Percentiles rank a stretch among this genome's conserved stretches.
Evolutionary conservation across 2,888 invertebrate species (phyloP).

Genomic region (Nasonia oneida): DNA sequence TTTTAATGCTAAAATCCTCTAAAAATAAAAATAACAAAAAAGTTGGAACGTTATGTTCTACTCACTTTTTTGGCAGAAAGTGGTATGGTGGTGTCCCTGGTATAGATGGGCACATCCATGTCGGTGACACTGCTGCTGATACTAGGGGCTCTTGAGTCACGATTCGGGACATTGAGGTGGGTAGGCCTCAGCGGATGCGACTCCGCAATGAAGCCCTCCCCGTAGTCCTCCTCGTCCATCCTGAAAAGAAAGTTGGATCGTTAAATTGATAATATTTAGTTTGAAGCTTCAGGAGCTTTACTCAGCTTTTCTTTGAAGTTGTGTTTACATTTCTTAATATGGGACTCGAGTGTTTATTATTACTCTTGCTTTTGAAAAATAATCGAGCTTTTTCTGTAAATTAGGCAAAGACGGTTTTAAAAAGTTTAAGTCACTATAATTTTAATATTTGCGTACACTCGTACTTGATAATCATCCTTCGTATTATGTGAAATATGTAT

Average conservation of each 20-base stretch:
- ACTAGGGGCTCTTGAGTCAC: conserved; percentile 79
- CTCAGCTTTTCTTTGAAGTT: background rate
- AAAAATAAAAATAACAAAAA: background rate
- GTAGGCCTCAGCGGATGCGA: conserved; percentile 81
- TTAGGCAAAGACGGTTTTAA: background rate
- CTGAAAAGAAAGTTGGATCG: conserved; percentile 23
- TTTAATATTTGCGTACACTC: background rate
- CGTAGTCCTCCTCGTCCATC: conserved; percentile 77
- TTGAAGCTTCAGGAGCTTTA: background rate
- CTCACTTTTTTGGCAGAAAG: conserved; percentile 62
- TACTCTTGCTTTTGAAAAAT: background rate
- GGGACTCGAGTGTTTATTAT: background rate
- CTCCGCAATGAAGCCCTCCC: conserved; percentile 81
- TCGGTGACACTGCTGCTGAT: conserved; percentile 82
- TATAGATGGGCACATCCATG: conserved; percentile 82
- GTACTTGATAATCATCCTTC: background rate
- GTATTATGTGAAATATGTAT: no score
- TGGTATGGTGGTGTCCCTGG: conserved; percentile 77
- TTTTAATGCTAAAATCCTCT: background rate
- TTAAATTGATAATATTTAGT: background rate
- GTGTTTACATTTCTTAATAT: background rate
- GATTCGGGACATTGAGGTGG: conserved; percentile 79
- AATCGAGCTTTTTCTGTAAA: background rate
- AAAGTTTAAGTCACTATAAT: background rate
- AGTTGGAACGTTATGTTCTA: background rate